Conservation (phyloP, 1,140 invertebrate genomes). For the Tribolium madens region DNA sequence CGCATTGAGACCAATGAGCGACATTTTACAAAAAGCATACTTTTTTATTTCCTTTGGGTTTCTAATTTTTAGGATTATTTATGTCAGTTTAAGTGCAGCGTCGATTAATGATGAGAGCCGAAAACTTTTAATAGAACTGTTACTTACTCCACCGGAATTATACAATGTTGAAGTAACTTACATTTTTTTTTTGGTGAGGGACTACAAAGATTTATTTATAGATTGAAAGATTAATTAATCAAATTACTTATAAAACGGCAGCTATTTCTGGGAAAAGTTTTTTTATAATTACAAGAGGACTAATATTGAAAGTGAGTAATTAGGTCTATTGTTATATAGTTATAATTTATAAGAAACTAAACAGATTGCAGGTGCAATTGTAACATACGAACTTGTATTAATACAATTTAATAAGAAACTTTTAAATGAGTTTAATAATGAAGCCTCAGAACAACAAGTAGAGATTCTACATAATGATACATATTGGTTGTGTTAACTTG, state of each 20-base stretch:
- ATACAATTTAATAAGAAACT: background rate
- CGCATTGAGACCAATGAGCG: background rate
- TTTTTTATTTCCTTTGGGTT: background rate
- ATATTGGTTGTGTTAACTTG: background rate
- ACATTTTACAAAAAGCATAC: background rate
- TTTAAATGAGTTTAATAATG: background rate
- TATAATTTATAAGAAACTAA: background rate
- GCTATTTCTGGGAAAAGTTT: conserved; percentile 29
- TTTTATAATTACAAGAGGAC: conserved; percentile 8
- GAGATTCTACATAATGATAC: background rate
- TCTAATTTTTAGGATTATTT: conserved; percentile 7
- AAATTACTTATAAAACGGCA: conserved; percentile 1
- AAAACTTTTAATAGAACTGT: background rate
- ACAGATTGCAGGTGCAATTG: background rate
- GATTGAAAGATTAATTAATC: conserved; percentile 17
- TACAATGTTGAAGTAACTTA: conserved; percentile 27
- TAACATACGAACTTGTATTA: background rate
- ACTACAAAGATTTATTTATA: background rate
- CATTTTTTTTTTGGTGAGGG: background rate
- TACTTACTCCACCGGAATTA: background rate
- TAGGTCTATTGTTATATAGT: background rate
- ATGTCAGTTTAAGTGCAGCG: background rate
- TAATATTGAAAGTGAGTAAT: conserved; percentile 5
- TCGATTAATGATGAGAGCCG: background rate
- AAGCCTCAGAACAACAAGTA: background rate